A percentile compares a stretch with the other conserved stretches of the same genome.
These are phyloP conservation scores for Nomada ferruginata DNA, from an alignment of 2,888 invertebrate species.

Conservation along the genomic window DNA sequence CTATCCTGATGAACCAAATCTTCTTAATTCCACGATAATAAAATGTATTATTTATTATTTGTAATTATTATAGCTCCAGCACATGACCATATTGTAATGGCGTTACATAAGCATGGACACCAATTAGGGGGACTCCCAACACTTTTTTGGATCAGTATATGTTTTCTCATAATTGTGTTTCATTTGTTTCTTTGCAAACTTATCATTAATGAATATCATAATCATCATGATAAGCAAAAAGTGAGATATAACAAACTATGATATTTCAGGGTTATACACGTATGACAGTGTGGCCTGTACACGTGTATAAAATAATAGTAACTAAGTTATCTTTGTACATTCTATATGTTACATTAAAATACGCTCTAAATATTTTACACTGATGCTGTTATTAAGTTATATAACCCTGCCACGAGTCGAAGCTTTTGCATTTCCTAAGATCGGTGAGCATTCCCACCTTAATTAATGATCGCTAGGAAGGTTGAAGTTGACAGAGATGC, in stretches of 20 bases:
- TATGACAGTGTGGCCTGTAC: background rate
- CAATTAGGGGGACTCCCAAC: constrained; percentile 95
- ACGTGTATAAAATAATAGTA: background rate
- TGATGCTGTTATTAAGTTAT: too few species aligned
- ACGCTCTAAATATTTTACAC: background rate
- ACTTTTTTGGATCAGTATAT: constrained; percentile 96
- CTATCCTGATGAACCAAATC: background rate
- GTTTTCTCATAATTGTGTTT: constrained; percentile 94
- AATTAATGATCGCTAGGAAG: too few species aligned
- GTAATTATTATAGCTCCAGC: constrained; percentile 89
- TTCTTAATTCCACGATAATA: background rate
- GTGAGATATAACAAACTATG: constrained; percentile 90
- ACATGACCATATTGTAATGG: constrained; percentile 95
- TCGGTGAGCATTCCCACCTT: too few species aligned
- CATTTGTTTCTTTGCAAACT: constrained; percentile 96
- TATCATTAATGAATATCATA: constrained; percentile 87
- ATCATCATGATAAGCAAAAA: constrained; percentile 89
- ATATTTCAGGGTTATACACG: constrained; percentile 66
- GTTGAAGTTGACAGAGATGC: too few species aligned
- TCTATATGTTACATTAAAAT: background rate
- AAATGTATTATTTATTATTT: background rate
- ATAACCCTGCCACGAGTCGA: too few species aligned
- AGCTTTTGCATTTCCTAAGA: too few species aligned
- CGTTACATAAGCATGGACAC: constrained; percentile 95
- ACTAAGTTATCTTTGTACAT: constrained; percentile 4